phyloP scores from a whole-genome alignment of 1,140 invertebrate species.

The Rhopalosiphum maidis region DNA sequence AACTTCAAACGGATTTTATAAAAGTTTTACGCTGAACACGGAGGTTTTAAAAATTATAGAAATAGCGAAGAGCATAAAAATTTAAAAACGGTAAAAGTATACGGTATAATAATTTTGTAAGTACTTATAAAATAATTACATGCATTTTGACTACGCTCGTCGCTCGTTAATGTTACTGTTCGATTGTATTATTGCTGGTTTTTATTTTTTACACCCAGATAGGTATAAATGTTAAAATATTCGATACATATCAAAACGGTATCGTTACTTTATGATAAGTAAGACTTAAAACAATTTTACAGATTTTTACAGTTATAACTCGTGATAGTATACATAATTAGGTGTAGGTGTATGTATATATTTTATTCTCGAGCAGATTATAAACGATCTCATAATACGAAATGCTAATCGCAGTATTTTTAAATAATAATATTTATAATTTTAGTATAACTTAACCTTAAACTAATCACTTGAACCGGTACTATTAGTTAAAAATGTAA shows the following conservation, averaged over 20 bases:
- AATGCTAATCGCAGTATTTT: not conserved
- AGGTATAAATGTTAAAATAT: not conserved
- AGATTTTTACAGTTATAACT: not conserved
- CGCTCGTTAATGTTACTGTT: too few relatives aligned
- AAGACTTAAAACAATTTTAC: not conserved
- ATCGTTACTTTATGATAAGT: not conserved
- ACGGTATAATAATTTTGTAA: not conserved
- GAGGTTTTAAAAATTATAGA: not conserved
- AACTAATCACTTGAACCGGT: too few relatives aligned
- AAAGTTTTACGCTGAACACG: not conserved
- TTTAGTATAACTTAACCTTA: too few relatives aligned
- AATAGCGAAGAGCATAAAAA: not conserved
- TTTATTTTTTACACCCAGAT: not conserved
- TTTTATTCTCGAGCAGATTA: not conserved
- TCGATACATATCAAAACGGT: not conserved
- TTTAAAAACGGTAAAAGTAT: not conserved
- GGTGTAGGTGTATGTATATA: not conserved
- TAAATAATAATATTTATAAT: not conserved
- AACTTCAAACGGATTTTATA: not conserved
- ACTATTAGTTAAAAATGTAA: not conserved
- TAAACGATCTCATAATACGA: not conserved
- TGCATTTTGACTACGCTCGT: not conserved
- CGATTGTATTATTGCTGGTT: not conserved
- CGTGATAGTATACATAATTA: not conserved
- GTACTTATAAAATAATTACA: not conserved